Conservation (phyloP, 2,797 vertebrate genomes). For the Artibeus lituratus region DNA sequence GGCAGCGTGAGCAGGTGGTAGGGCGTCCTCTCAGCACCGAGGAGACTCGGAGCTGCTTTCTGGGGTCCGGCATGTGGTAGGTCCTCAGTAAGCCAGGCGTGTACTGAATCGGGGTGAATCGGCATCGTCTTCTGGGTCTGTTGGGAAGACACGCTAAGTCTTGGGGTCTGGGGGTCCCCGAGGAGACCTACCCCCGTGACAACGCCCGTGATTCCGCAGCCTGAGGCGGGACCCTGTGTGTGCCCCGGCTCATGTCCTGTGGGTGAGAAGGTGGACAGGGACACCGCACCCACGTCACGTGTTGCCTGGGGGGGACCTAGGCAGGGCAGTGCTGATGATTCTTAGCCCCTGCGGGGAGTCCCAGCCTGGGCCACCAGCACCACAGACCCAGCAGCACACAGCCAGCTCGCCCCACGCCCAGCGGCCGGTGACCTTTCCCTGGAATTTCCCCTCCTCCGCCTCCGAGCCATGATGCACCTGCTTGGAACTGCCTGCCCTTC, state of each 20-base stretch:
- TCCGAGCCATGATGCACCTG: neutral
- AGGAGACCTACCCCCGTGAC: too few relatives aligned
- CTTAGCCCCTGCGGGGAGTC: conserved; percentile 22
- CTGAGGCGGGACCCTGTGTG: too few relatives aligned
- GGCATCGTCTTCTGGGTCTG: neutral
- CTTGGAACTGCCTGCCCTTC: neutral
- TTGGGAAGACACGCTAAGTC: neutral
- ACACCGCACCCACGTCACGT: fast-evolving
- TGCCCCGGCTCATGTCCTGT: neutral
- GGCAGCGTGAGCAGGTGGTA: neutral
- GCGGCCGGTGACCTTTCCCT: neutral
- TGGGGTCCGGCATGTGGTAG: neutral
- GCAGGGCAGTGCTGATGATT: neutral
- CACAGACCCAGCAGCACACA: fast-evolving
- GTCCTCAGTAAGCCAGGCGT: neutral
- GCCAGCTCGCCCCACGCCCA: neutral
- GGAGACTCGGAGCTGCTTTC: neutral
- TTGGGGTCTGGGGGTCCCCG: neutral
- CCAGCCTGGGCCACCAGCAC: neutral
- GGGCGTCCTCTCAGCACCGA: neutral
- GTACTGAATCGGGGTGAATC: neutral
- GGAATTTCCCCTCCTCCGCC: neutral
- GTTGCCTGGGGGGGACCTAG: neutral
- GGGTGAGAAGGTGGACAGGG: neutral
- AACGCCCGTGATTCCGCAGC: neutral